A percentile compares a stretch with the other conserved stretches of the same genome.
phyloP scores from a whole-genome alignment of 2,888 invertebrate species.

The Apoda limacodes region DNA sequence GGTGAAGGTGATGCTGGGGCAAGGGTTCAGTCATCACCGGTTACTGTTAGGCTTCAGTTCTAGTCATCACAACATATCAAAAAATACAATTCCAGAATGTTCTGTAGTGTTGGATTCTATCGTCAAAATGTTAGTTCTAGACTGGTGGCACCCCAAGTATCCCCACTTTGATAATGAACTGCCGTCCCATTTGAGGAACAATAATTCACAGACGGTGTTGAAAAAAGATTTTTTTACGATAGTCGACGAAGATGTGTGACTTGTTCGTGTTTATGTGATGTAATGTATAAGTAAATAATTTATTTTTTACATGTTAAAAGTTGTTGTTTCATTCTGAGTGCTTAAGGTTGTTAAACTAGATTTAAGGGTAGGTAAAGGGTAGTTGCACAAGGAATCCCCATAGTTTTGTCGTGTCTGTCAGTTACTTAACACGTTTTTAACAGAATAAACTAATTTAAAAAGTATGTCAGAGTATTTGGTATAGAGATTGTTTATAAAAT shows the following conservation, averaged over 20 bases:
- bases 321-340: too few species aligned
- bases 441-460: too few species aligned
- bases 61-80: slow-evolving; percentile 32
- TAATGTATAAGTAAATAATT: slow-evolving; percentile 8
- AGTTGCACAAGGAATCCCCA: too few species aligned
- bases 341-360: too few species aligned
- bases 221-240: slow-evolving; percentile 38
- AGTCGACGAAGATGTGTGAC: slow-evolving; percentile 21
- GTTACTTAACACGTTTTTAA: too few species aligned
- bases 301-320: slow-evolving; percentile 10
- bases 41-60: slow-evolving; percentile 65
- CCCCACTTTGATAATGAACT: slow-evolving; percentile 37
- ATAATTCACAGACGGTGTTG: slow-evolving; percentile 35
- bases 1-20: slow-evolving; percentile 63
- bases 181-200: slow-evolving; percentile 30
- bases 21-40: slow-evolving; percentile 63
- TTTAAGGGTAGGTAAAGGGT: too few species aligned
- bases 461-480: too few species aligned
- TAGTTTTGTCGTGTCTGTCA: too few species aligned
- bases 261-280: slow-evolving; percentile 8
- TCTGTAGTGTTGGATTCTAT: slow-evolving; percentile 42
- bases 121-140: slow-evolving; percentile 39
- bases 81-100: slow-evolving; percentile 37
- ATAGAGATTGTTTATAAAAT: too few species aligned
- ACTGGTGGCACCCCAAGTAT: slow-evolving; percentile 77